Conservation (phyloP, 2,888 invertebrate genomes). For the Acleris literana region DNA sequence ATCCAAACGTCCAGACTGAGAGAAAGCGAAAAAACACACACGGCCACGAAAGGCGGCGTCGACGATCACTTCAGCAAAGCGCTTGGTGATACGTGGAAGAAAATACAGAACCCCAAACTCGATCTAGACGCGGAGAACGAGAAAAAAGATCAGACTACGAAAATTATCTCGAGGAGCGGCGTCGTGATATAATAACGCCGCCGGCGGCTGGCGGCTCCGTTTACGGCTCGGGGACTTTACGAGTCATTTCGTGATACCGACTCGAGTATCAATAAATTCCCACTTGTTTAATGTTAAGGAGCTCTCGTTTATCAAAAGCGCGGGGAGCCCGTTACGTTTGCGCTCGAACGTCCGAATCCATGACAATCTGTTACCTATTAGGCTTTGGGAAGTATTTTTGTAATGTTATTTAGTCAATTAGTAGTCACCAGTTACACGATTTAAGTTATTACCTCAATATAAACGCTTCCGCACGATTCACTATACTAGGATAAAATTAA, state of each 20-base stretch:
- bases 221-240: constrained; percentile 69
- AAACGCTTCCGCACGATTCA: constrained; percentile 82
- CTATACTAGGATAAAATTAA: constrained; percentile 54
- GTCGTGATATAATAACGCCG: constrained; percentile 71
- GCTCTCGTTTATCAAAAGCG: constrained; percentile 49
- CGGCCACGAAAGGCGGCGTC: constrained; percentile 76
- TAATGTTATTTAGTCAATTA: constrained; percentile 70
- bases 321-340: constrained; percentile 20
- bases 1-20: constrained; percentile 85
- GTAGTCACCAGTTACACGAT: constrained; percentile 80
- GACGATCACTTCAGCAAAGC: constrained; percentile 97
- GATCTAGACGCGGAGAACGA: constrained; percentile 56
- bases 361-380: constrained; percentile 76
- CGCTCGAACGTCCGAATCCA: constrained; percentile 52
- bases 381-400: constrained; percentile 63
- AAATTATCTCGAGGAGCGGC: constrained; percentile 78
- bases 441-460: constrained; percentile 81
- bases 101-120: constrained; percentile 85
- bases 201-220: constrained; percentile 57
- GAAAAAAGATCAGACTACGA: constrained; percentile 71
- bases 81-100: constrained; percentile 92
- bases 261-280: constrained; percentile 73
- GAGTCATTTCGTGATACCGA: constrained; percentile 67
- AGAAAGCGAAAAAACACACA: constrained; percentile 65
- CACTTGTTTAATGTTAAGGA: constrained; percentile 67